A percentile compares a stretch with the other conserved stretches of the same genome.
Evolutionary conservation across 1,140 invertebrate genomes (phyloP).

Genomic region (Hydropsyche tenuis): DNA sequence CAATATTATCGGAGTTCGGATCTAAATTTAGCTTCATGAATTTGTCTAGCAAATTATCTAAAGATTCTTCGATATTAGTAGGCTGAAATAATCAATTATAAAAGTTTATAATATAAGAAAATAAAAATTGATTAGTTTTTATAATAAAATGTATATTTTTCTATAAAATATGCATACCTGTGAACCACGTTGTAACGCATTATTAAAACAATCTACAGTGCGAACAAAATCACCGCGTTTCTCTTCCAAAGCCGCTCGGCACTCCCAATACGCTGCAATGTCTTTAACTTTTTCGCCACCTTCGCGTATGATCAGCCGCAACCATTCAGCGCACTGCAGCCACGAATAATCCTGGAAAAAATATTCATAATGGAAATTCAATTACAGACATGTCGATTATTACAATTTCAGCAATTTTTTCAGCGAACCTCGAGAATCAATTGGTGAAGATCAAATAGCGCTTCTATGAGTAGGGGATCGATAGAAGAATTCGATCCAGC

Average conservation of each 20-base stretch:
- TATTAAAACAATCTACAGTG: conserved; percentile 64
- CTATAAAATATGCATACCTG: conserved; percentile 55
- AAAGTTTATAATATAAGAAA: not conserved
- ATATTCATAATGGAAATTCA: not conserved
- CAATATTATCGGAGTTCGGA: conserved; percentile 53
- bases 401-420: conserved; percentile 30
- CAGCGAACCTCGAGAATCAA: conserved; percentile 53
- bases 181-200: conserved; percentile 63
- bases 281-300: conserved; percentile 54
- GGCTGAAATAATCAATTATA: conserved; percentile 53
- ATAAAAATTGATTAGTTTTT: not conserved
- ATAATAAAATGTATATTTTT: not conserved
- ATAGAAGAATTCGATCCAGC: not conserved
- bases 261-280: conserved; percentile 65
- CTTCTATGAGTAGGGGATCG: conserved; percentile 49
- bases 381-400: conserved; percentile 28
- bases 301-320: conserved; percentile 58
- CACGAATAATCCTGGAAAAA: conserved; percentile 54
- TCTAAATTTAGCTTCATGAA: conserved; percentile 66
- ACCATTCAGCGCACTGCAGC: conserved; percentile 64
- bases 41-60: conserved; percentile 64
- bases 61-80: conserved; percentile 59
- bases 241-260: conserved; percentile 64
- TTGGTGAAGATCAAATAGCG: conserved; percentile 54
- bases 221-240: conserved; percentile 60